These are phyloP conservation scores for Echinarachnius parma DNA, from an alignment of 53 echinoderm and acorn worm species.

Conservation along the genomic window DNA sequence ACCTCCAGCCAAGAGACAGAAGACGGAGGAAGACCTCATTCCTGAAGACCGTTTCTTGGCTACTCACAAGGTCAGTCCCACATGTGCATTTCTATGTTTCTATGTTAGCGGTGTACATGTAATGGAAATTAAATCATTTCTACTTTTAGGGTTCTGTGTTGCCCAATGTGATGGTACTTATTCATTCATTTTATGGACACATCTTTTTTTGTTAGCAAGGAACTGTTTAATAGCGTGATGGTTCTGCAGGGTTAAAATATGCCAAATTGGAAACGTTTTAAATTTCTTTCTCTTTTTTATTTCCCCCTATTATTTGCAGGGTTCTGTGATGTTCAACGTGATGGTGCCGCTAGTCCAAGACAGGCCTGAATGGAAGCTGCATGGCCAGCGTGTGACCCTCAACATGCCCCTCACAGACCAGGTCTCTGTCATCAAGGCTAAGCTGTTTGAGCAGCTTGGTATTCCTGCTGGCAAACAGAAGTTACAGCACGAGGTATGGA, in stretches of 20 bases:
- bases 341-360: constrained; percentile 68
- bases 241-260: too few species aligned
- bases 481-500: constrained; percentile 85
- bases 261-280: too few species aligned
- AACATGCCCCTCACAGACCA: constrained; percentile 90
- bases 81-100: too few species aligned
- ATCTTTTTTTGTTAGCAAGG: too few species aligned
- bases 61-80: constrained; percentile 85
- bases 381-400: constrained; percentile 77
- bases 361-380: constrained; percentile 92
- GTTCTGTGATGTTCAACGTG: constrained; percentile 82
- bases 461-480: constrained; percentile 99
- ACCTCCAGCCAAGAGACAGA: constrained; percentile 90
- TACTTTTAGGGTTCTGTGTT: too few species aligned
- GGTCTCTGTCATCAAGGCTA: constrained; percentile 95
- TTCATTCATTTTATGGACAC: too few species aligned
- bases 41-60: constrained; percentile 92
- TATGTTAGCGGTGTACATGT: too few species aligned
- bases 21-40: constrained; percentile 91
- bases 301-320: constrained; percentile 33
- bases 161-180: too few species aligned
- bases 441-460: constrained; percentile 84
- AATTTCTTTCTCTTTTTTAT: too few species aligned
- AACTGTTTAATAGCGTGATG: too few species aligned
- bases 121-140: too few species aligned